These are phyloP conservation scores for Pogonocichla stellata DNA, from an alignment of 2,113 vertebrate genomes.

Conservation along the genomic window DNA sequence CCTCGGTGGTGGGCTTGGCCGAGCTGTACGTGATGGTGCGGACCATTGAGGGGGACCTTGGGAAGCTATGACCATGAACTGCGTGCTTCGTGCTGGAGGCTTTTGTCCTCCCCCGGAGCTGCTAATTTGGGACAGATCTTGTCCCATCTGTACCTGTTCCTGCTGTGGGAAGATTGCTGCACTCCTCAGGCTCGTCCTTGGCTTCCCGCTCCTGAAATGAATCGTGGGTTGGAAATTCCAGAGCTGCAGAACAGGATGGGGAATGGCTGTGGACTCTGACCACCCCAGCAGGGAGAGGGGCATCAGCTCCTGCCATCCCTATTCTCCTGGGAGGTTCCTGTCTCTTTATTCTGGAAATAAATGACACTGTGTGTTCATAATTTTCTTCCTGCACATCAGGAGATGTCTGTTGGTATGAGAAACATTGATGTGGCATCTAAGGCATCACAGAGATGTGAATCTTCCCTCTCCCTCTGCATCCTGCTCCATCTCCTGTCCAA, in stretches of 20 bases:
- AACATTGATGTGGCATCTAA: not conserved
- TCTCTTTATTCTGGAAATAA: not conserved
- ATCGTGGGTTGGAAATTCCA: not conserved
- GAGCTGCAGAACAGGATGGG: not conserved
- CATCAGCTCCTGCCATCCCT: not conserved
- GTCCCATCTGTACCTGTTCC: not conserved
- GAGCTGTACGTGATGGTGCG: slow-evolving; percentile 95
- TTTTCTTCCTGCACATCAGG: not conserved
- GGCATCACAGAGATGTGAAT: fast-evolving
- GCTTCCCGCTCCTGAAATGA: not conserved
- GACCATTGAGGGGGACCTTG: slow-evolving; percentile 91
- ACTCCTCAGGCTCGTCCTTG: not conserved
- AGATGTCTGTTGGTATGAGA: not conserved
- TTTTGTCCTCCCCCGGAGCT: not conserved
- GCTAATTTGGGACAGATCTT: not conserved
- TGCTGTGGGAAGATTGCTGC: not conserved
- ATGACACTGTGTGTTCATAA: not conserved
- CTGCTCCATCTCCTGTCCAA: not conserved
- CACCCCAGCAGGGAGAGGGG: not conserved
- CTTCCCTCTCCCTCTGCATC: not conserved
- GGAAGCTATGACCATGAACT: slow-evolving; percentile 75
- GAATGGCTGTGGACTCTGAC: not conserved
- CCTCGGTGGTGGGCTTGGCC: slow-evolving; percentile 93
- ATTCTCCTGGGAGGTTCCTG: not conserved
- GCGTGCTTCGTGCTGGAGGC: not conserved